phyloP scores from a whole-genome alignment of 2,113 vertebrate genomes.

The Clarias macrocephalus region DNA sequence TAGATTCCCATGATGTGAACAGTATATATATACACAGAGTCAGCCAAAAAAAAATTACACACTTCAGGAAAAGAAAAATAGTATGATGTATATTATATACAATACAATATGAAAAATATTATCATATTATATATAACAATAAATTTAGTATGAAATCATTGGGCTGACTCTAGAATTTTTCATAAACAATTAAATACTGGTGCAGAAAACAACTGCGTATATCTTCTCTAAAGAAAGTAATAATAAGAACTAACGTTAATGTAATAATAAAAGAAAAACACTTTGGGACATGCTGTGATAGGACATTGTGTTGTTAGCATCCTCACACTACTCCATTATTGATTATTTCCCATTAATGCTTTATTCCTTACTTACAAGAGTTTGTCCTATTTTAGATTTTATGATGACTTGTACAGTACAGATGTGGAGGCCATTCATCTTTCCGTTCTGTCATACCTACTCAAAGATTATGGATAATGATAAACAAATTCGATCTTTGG shows the following conservation, averaged over 20 bases:
- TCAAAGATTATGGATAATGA: slow-evolving; percentile 17
- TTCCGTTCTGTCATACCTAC: slow-evolving; percentile 63
- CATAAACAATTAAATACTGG: neutral
- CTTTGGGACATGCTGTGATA: neutral
- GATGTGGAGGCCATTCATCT: slow-evolving; percentile 66
- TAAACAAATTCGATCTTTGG: neutral
- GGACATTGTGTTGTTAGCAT: neutral
- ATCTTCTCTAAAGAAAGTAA: slow-evolving; percentile 66
- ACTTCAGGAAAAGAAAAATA: too few species aligned
- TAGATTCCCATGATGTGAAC: too few species aligned
- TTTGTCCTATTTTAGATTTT: slow-evolving; percentile 58
- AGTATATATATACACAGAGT: too few species aligned
- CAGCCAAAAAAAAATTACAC: too few species aligned
- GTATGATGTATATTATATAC: too few species aligned
- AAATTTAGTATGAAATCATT: too few species aligned
- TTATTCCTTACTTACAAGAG: neutral
- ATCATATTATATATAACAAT: too few species aligned
- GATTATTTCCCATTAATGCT: neutral
- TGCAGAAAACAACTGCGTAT: neutral
- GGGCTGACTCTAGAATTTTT: too few species aligned
- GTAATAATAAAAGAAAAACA: neutral
- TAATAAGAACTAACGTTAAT: neutral
- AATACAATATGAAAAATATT: too few species aligned
- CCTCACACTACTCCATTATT: neutral
- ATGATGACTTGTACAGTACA: slow-evolving; percentile 67